Percentiles rank a stretch among this genome's conserved stretches.
Evolutionary conservation across 2,113 vertebrate species (phyloP).

Genomic region (Cyprinodon brontotheroides): DNA sequence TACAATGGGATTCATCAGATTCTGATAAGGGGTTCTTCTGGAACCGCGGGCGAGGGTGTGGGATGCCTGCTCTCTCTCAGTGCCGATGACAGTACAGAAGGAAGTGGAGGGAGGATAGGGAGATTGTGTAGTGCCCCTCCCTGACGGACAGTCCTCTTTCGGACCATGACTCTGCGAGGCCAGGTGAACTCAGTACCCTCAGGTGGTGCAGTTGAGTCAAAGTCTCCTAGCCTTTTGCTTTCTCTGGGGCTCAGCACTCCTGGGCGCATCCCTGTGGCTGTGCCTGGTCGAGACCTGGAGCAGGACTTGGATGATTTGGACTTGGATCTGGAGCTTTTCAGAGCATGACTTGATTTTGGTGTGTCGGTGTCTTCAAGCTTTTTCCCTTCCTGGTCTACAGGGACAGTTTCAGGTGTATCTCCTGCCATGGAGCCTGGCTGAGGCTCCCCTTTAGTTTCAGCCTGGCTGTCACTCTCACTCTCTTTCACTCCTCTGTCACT

Average conservation of each 20-base stretch:
- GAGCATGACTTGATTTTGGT: slow-evolving; percentile 14
- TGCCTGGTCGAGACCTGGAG: slow-evolving; percentile 68
- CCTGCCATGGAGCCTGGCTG: not conserved
- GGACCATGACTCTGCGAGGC: slow-evolving; percentile 79
- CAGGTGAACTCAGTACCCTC: slow-evolving; percentile 80
- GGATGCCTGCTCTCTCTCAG: slow-evolving; percentile 75
- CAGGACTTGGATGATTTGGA: slow-evolving; percentile 70
- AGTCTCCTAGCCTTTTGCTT: slow-evolving; percentile 42
- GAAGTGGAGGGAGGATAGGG: slow-evolving; percentile 81
- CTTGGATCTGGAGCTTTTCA: slow-evolving; percentile 58
- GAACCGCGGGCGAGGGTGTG: slow-evolving; percentile 60
- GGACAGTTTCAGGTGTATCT: slow-evolving; percentile 10
- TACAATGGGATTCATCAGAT: slow-evolving; percentile 50
- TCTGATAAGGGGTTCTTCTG: slow-evolving; percentile 68
- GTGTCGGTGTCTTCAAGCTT: slow-evolving; percentile 22
- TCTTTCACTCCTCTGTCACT: slow-evolving; percentile 2
- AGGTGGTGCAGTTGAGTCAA: slow-evolving; percentile 53
- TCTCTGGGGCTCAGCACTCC: slow-evolving; percentile 53
- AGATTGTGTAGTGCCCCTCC: slow-evolving; percentile 82
- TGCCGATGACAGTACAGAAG: slow-evolving; percentile 74
- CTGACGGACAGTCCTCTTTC: slow-evolving; percentile 81
- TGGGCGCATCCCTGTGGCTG: slow-evolving; percentile 65
- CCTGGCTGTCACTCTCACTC: slow-evolving; percentile 15
- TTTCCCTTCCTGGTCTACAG: slow-evolving; percentile 31
- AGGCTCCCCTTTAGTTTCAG: slow-evolving; percentile 12